Evolutionary conservation across 2,888 invertebrate genomes (phyloP).

Genomic region (Neoaliturus tenellus): DNA sequence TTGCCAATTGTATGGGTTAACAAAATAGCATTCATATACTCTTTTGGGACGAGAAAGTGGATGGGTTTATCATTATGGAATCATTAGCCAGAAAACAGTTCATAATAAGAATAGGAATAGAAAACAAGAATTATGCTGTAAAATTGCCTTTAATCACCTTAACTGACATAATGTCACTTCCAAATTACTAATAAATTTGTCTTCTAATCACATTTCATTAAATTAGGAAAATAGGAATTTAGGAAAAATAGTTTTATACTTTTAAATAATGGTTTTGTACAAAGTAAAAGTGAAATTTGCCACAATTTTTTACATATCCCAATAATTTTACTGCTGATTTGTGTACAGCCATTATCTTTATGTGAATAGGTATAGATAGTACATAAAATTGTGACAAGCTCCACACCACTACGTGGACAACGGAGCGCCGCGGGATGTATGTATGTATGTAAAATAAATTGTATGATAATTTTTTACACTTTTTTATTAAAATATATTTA

Average conservation of each 20-base stretch:
- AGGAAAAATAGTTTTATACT: background rate
- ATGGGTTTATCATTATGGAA: background rate
- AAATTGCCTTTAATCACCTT: conserved; percentile 14
- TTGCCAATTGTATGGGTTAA: background rate
- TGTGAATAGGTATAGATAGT: background rate
- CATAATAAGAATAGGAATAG: background rate
- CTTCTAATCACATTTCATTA: background rate
- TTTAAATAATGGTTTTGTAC: background rate
- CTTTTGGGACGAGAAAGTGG: too few relatives aligned
- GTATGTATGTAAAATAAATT: background rate
- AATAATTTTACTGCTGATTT: background rate
- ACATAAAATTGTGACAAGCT: too few relatives aligned
- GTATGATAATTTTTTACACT: conserved; percentile 27
- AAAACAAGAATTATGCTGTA: conserved; percentile 5
- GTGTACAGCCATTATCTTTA: background rate
- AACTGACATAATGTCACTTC: background rate
- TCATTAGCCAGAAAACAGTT: background rate
- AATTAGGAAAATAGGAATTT: background rate
- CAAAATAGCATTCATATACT: background rate
- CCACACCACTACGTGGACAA: too few relatives aligned
- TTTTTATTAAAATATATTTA: conserved; percentile 2
- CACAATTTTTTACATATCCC: conserved; percentile 11
- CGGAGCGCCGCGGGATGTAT: too few relatives aligned
- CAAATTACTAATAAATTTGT: background rate
- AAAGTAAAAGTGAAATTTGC: background rate